Evolutionary conservation across 53 echinoderm and acorn worm genomes (phyloP), one percentile per base, ranked within the genome.

Genomic region (Zoroaster sp.): DNA sequence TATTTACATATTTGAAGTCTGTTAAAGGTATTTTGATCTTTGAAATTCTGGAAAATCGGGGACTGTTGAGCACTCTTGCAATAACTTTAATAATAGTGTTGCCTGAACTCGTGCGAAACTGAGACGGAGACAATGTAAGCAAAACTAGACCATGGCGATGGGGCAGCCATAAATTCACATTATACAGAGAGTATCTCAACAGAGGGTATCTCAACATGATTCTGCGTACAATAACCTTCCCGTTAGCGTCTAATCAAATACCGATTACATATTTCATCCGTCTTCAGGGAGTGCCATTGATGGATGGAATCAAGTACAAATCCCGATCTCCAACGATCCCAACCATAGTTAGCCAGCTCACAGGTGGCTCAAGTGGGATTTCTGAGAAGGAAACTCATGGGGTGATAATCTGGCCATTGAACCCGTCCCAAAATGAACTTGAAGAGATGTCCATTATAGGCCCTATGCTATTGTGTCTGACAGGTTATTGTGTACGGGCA

Each of bases 341-440:
- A n/a, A n/a, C n/a, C n/a, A n/a, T 33, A 49, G 23, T 11, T 44
- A 47, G 45, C 32, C 33, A 32, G 51, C 46, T 5, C 51, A 31
- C 76, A 33, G 76, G 76, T 76, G 76, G 51, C 51, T 76, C 34
- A 17, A 46, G n/a, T 5, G 4, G n/a, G 51, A 47, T 76, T 76
- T 76, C 49, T 34, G 15, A 40, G 74, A 74, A 74, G 41, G 40
- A 30, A 42, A 74, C 41, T 9, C 4, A 65, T 28, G 66, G 28
- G 66, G 66, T 30, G 74, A 21, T 74, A 74, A 74, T 74, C 25
- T 43, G 76, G 76, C 47, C 31, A 76, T 40, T 76, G 46, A 75
- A 46, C 75, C 45, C 42, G 44, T 12, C 39, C 30, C 1, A 0
- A 44, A 44, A 44, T 75, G 76, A 76, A 76, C 76, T 76, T 76